Percentiles rank a stretch among this genome's conserved stretches.
These are phyloP conservation scores for Halcyon malimbica DNA, from an alignment of 2,113 vertebrate species.

Conservation along the genomic window DNA sequence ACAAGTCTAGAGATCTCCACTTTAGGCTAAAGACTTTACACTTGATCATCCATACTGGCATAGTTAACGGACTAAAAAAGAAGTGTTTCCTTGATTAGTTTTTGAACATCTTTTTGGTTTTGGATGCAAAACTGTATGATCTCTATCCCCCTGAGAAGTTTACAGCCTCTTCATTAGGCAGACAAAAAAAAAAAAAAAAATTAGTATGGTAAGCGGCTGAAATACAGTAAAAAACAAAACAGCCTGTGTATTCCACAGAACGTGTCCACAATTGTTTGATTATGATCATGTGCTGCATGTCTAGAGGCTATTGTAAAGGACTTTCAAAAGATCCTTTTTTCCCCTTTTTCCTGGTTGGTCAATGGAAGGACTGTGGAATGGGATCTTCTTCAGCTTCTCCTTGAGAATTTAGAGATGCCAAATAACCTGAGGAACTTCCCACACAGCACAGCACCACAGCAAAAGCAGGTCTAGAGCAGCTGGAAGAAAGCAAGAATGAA, in stretches of 20 bases:
- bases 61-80: background rate
- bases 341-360: background rate
- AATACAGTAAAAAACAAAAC: background rate
- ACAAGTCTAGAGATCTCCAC: background rate
- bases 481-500: background rate
- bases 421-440: background rate
- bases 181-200: background rate
- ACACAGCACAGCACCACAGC: background rate
- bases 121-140: background rate
- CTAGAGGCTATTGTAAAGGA: background rate
- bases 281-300: background rate
- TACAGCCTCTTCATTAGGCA: background rate
- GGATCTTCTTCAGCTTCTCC: background rate
- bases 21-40: background rate
- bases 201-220: background rate
- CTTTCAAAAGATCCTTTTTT: background rate
- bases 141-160: background rate
- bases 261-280: background rate
- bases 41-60: background rate
- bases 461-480: background rate
- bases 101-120: background rate
- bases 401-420: background rate
- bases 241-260: background rate
- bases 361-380: background rate
- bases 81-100: background rate